A percentile compares a stretch with the other conserved stretches of the same genome.
Evolutionary conservation across 2,113 vertebrate genomes (phyloP).

Genomic region (Electrona antarctica): DNA sequence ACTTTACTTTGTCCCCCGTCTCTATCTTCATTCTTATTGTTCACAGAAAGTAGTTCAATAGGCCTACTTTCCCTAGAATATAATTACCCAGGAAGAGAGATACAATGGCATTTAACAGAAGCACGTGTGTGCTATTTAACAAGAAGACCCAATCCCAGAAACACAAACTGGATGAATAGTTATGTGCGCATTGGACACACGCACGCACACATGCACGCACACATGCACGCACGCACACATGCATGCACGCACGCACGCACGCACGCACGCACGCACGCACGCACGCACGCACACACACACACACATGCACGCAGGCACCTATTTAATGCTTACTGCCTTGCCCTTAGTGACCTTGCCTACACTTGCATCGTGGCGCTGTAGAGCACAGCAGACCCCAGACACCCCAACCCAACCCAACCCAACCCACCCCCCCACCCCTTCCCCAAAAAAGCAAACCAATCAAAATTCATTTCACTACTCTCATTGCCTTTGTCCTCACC

Average conservation of each 20-base stretch:
- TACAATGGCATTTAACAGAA: background rate
- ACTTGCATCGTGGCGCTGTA: constrained; percentile 24
- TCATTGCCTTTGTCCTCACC: constrained; percentile 98
- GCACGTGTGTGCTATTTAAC: background rate
- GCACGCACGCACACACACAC: background rate
- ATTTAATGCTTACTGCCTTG: background rate
- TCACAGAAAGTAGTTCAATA: too few species aligned
- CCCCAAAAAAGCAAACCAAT: constrained; percentile 74
- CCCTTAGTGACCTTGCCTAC: constrained; percentile 16
- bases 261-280: background rate
- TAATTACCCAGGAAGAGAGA: background rate
- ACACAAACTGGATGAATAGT: too few species aligned
- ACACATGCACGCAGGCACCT: background rate
- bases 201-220: background rate
- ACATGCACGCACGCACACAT: constrained; percentile 3
- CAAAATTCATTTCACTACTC: constrained; percentile 91
- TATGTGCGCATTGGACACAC: background rate
- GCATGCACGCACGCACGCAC: background rate
- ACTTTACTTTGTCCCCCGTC: too few species aligned
- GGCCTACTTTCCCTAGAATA: too few species aligned
- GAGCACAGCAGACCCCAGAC: too few species aligned
- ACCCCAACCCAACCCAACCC: too few species aligned
- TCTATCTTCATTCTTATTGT: too few species aligned
- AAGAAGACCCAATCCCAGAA: too few species aligned
- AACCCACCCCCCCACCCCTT: too few species aligned